phyloP scores from a whole-genome alignment of 2,888 invertebrate species.

The Pteria penguin region DNA sequence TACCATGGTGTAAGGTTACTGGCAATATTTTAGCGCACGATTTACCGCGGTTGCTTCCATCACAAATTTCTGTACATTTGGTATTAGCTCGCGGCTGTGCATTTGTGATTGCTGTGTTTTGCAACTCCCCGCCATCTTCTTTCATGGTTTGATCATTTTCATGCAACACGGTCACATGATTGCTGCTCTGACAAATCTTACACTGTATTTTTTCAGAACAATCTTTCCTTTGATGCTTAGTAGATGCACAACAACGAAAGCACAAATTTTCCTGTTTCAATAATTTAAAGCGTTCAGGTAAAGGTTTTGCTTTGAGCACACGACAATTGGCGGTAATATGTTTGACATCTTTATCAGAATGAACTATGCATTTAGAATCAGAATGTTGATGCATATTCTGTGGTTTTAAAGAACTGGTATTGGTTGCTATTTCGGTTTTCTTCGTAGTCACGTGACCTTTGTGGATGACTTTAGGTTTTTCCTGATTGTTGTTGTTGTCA shows the following conservation, averaged over 20 bases:
- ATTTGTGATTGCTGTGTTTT: not conserved
- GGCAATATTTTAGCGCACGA: conserved; percentile 28
- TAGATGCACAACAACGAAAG: conserved; percentile 34
- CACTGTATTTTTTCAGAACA: conserved; percentile 38
- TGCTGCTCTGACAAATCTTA: conserved; percentile 34
- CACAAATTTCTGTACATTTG: conserved; percentile 28
- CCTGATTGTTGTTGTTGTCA: no score
- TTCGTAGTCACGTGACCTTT: no score
- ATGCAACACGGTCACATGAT: conserved; percentile 36
- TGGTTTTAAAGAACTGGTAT: no score
- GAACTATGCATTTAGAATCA: not conserved
- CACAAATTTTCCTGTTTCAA: conserved; percentile 37
- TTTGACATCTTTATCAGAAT: not conserved
- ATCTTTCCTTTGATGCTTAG: conserved; percentile 27
- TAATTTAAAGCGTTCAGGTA: conserved; percentile 33
- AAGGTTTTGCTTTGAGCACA: conserved; percentile 7
- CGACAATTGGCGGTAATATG: conserved; percentile 1
- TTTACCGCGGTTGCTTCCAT: conserved; percentile 11
- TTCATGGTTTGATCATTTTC: not conserved
- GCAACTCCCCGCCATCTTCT: conserved; percentile 24
- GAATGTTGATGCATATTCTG: no score
- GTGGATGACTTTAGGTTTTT: no score
- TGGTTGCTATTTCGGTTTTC: no score
- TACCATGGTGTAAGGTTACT: not conserved
- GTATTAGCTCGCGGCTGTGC: not conserved